Percentiles rank a stretch among this genome's conserved stretches.
phyloP scores from a whole-genome alignment of 1,140 invertebrate species.

The Sycophila sp. region DNA sequence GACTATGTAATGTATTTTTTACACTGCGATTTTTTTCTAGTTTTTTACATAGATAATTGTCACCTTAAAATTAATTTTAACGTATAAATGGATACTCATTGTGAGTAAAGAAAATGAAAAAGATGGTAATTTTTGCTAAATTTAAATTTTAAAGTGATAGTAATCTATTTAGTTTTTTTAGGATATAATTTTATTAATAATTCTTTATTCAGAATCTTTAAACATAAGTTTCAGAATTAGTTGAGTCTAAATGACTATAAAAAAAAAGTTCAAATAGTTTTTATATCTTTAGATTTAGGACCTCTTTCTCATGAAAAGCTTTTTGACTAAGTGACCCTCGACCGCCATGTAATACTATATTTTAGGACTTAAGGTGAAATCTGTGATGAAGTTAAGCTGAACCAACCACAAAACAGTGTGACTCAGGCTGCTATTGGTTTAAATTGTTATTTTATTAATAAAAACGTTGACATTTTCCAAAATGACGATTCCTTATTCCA shows the following conservation, averaged over 20 bases:
- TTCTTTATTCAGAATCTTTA: conserved; percentile 7
- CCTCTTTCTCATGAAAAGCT: too few relatives aligned
- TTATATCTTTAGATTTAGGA: too few relatives aligned
- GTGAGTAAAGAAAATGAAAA: too few relatives aligned
- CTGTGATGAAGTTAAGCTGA: conserved; percentile 54
- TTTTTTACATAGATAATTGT: conserved; percentile 5
- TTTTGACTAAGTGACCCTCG: conserved; percentile 3
- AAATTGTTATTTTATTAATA: conserved; percentile 63
- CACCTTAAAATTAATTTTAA: conserved; percentile 15
- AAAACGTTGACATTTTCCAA: conserved; percentile 61
- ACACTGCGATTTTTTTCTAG: conserved; percentile 12
- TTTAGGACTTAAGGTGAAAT: conserved; percentile 48
- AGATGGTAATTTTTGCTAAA: neutral
- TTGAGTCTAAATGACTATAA: conserved; percentile 19
- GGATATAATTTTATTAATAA: conserved; percentile 5
- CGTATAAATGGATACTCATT: too few relatives aligned
- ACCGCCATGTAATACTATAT: conserved; percentile 22
- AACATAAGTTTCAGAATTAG: conserved; percentile 1
- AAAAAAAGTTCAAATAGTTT: conserved; percentile 19
- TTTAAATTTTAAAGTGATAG: conserved; percentile 11
- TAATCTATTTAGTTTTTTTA: conserved; percentile 6
- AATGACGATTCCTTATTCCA: conserved; percentile 25
- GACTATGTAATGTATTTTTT: conserved; percentile 3
- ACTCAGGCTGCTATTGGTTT: conserved; percentile 54
- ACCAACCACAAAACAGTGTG: conserved; percentile 50